Base-by-base conservation (phyloP, 2,113 vertebrate genomes). In the Lepus americanus region DNA sequence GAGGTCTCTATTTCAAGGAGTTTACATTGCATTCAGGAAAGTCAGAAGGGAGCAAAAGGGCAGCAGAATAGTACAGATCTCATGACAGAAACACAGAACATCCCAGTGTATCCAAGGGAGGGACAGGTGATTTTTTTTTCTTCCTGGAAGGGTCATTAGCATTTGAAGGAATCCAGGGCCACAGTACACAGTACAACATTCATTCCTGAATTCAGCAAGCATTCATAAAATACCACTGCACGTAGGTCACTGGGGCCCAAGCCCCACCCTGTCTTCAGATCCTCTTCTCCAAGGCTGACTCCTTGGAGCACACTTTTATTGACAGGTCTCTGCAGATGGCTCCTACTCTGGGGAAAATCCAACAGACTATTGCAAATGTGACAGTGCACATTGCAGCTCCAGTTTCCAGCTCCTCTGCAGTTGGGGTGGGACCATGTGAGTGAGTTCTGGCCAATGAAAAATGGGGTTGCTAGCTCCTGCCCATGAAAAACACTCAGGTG, bases 191-290 rank as follows among this genome's bases (percentile, higher is more conserved):
- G 16, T 31, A 61, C 1, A 5, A 9, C 17, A 14, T 14, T n/a
- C 27, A 39, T 27, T 82, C 22, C 29, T 39, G 67, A 59, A 25
- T 4, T 85, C 67, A 73, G 67, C 36, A 64, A 70, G 36, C 12
- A 49, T 44, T 81, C 19, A 3, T 12, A 1, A 83, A 64, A 53
- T 22, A 69, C 19, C 51, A 63, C 0, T 3, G 13, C 19, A 44
- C 23, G 0, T 25, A 14, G 1, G 14, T 53, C 39, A 3, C 66
- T 8, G 1, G 36, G 61, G 8, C 27, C 11, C 81, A 17, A 0
- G 1, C 70, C 44, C 27, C 16, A 0, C 10, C 4, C 39, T 39
- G 19, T 13, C 59, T 79, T 49, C 74, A n/a, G 31, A 74, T 61
- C 13, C 36, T 76, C 64, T 90, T 77, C 39, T 53, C 79, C 53